phyloP scores from a whole-genome alignment of 2,888 invertebrate species.

The Pogonocherus hispidulus region DNA sequence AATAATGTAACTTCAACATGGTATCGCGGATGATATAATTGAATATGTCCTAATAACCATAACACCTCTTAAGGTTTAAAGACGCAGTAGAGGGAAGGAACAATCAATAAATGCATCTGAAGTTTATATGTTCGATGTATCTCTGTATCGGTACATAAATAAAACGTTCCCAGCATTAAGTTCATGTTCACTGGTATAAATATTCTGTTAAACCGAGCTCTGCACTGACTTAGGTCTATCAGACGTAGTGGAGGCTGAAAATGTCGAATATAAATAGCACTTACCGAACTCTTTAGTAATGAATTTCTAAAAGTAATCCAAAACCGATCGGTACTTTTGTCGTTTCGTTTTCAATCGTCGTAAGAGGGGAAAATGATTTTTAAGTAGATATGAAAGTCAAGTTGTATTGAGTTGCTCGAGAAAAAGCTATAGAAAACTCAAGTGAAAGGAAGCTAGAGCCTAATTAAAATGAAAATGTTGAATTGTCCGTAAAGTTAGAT shows the following conservation, averaged over 20 bases:
- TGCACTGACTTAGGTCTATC: neutral
- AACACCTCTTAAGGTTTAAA: neutral
- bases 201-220: slow-evolving; percentile 12
- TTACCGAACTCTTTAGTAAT: neutral
- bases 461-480: neutral
- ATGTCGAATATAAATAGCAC: neutral
- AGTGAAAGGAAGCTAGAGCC: neutral
- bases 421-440: no score
- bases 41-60: no score
- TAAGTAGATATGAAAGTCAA: neutral
- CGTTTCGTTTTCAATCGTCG: neutral
- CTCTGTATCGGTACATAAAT: slow-evolving; percentile 13
- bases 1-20: no score
- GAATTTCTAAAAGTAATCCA: neutral
- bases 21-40: no score
- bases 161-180: slow-evolving; percentile 9
- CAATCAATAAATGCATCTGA: slow-evolving; percentile 4
- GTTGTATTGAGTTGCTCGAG: neutral
- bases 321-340: neutral
- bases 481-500: neutral
- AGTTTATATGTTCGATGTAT: slow-evolving; percentile 12
- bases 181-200: slow-evolving; percentile 14
- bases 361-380: neutral
- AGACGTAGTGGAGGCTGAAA: neutral
- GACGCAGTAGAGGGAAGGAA: neutral